Base-by-base conservation (phyloP, 1,140 invertebrate species). In the Thaumetopoea pityocampa region DNA sequence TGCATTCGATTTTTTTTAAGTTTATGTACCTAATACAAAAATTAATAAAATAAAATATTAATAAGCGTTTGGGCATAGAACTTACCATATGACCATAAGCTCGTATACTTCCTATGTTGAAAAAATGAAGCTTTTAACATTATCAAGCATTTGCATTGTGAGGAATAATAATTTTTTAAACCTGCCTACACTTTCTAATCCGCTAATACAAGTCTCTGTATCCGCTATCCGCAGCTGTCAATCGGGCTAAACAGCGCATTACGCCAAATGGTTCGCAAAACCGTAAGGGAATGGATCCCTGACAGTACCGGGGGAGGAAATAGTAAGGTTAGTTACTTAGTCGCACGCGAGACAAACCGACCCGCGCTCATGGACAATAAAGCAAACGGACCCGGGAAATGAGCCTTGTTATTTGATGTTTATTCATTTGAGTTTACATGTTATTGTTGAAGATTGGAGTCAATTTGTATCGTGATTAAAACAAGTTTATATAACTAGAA, bases 181-280 rank as follows among this genome's bases (percentile, higher is more conserved):
- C 8, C 5, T 2, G 10, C n/a, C 8, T 19, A 5, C 7, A 12
- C 2, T 4, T 17, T 17, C 26, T n/a, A n/a, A 17, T 14, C 5
- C 37, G 4, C 18, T 20, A 1, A 17, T 4, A 1, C 29, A 26
- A n/a, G n/a, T n/a, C n/a, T n/a, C 28, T 20, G 2, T 22, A 18
- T 23, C 15, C 20, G 24, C 32, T 35, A 16, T 19, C 18, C 18
- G 35, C 30, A 48, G 27, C 64, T 77, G 73, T 80, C 73, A 78
- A 82, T 78, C 73, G 71, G 48, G 33, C 42, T 52, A 69, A 76
- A 72, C 76, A 76, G 61, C 78, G 73, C 65, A 79, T 83, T 74
- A 77, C 50, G 67, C 59, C 67, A 83, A 80, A 83, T 80, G 79
- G 73, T 54, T 70, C 73, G 76, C 54, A 63, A 67, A 74, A 79